Evolutionary conservation across 2,113 vertebrate genomes (phyloP).

Genomic region (Toxostoma redivivum): DNA sequence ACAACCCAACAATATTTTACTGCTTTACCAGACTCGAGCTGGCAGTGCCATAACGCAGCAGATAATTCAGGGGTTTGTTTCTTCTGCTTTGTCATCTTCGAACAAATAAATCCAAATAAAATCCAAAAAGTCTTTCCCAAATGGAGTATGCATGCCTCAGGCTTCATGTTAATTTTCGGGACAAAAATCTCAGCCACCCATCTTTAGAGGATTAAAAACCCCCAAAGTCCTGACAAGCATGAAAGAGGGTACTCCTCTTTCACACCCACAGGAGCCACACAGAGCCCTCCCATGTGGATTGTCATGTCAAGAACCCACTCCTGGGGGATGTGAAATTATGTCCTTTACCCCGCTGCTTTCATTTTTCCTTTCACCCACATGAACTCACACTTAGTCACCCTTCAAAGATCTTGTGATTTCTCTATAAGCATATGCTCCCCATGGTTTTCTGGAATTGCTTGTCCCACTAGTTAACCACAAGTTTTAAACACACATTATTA

Average conservation of each 20-base stretch:
- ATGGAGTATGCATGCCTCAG: background rate
- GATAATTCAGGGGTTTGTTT: background rate
- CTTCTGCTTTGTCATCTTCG: background rate
- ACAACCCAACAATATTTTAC: background rate
- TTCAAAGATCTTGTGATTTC: conserved; percentile 16
- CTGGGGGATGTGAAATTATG: background rate
- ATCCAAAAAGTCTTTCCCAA: background rate
- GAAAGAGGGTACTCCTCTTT: background rate
- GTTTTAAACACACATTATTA: background rate
- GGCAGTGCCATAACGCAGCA: background rate
- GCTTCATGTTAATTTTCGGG: background rate
- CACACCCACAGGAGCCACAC: background rate
- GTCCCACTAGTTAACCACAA: background rate
- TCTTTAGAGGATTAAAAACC: background rate
- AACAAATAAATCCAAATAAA: background rate
- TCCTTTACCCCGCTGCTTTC: background rate
- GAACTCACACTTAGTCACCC: conserved; percentile 27
- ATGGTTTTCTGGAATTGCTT: background rate
- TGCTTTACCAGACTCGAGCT: background rate
- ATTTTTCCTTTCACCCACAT: conserved; percentile 13
- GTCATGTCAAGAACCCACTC: background rate
- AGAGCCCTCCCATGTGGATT: background rate
- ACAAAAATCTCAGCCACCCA: background rate
- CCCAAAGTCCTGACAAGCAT: rapidly evolving
- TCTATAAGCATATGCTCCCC: background rate